phyloP scores from a whole-genome alignment of 2,888 invertebrate genomes.

The Amiota minor region DNA sequence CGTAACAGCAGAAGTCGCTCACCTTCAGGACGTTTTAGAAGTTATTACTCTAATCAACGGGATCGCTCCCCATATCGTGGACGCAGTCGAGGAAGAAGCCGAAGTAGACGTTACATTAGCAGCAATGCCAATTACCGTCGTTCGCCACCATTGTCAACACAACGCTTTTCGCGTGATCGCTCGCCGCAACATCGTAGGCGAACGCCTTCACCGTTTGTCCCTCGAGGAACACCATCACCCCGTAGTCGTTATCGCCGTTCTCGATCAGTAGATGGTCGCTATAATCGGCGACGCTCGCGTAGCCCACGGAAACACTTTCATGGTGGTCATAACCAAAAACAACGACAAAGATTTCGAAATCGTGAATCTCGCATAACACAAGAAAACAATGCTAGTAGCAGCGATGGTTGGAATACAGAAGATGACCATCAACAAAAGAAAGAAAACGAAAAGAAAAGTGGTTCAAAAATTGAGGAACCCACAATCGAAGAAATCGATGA shows the following conservation, averaged over 20 bases:
- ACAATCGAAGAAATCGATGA: constrained; percentile 77
- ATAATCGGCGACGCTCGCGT: constrained; percentile 74
- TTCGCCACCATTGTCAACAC: constrained; percentile 36
- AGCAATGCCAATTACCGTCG: constrained; percentile 30
- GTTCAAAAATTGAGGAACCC: constrained; percentile 65
- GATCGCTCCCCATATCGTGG: constrained; percentile 55
- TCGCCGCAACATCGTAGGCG: constrained; percentile 72
- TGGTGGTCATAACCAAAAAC: constrained; percentile 31
- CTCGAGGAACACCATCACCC: constrained; percentile 68
- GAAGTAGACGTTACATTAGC: constrained; percentile 36
- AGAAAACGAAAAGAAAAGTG: constrained; percentile 62
- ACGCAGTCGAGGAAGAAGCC: constrained; percentile 41
- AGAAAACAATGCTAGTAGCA: neutral
- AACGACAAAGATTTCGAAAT: constrained; percentile 50
- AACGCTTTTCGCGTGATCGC: neutral
- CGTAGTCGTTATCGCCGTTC: constrained; percentile 60
- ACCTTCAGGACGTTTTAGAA: constrained; percentile 4
- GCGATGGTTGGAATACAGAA: neutral
- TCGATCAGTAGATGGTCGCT: constrained; percentile 62
- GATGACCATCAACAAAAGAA: constrained; percentile 25
- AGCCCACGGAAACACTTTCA: constrained; percentile 69
- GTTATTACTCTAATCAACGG: neutral
- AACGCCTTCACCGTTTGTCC: constrained; percentile 73
- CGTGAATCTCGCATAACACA: constrained; percentile 45
- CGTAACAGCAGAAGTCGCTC: constrained; percentile 27